Base-by-base conservation (phyloP, 2,888 invertebrate species). In the Synergus gifuensis region DNA sequence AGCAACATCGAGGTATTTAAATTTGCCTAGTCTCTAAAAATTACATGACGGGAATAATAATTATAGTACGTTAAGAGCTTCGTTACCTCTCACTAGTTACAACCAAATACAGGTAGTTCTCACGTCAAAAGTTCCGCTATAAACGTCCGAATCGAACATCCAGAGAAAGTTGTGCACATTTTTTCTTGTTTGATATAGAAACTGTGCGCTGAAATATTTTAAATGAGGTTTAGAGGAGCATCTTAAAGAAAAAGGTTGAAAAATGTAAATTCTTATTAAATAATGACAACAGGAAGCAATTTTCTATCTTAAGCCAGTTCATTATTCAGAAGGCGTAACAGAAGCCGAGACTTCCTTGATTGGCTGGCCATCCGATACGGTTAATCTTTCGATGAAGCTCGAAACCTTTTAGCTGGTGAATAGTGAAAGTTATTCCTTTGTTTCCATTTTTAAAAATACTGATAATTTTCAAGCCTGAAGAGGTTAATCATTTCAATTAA, bases 281-380 rank as follows among this genome's bases (percentile, higher is more conserved):
- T 66, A 42, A 66, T 42, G 42, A 18, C 18, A 66, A 18, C 42
- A 66, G 66, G 44, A 66, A 66, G 66, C 3, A 18, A 66, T 18
- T 42, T 66, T 18, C 2, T 42, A 66, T 66, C 42, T 42, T 40
- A 66, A 42, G 40, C 42, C 42, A 18, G 66, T 66, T 18, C 66
- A 66, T 66, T 44, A 66, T 66, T 66, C 66, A 42, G 11, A 66
- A n/a, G 66, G 66, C 66, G 66, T 66, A 66, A 66, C 66, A 66
- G 64, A 64, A 64, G 64, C 64, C 64, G 64, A 40, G 64, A 64
- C 64, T 64, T 64, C 64, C 64, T 64, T 64, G 40, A 64, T 64
- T 64, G 64, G 40, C n/a, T 64, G 14, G 42, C 66, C 66, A 66
- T 40, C n/a, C n/a, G 66, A 66, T 66, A 66, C 12, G 42, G 36